Evolutionary conservation across 2,797 vertebrate species (phyloP).

Genomic region (Hyperoplus immaculatus): DNA sequence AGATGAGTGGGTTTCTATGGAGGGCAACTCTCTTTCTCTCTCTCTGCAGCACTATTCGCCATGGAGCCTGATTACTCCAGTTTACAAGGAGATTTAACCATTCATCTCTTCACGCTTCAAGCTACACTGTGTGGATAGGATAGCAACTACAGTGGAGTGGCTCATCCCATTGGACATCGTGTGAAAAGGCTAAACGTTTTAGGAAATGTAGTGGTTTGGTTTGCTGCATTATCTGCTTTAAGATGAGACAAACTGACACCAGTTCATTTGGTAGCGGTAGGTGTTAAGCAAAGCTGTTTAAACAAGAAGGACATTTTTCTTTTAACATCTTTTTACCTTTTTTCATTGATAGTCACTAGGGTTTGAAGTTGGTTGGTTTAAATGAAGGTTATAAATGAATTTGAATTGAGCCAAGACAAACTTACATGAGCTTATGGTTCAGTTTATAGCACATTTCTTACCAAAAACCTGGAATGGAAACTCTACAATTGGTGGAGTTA

Average conservation of each 20-base stretch:
- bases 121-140: constrained; percentile 19
- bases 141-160: constrained; percentile 27
- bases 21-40: constrained; percentile 51
- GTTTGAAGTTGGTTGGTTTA: too few species aligned
- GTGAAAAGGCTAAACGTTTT: constrained; percentile 11
- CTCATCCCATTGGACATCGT: constrained; percentile 31
- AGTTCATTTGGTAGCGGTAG: neutral
- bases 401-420: too few species aligned
- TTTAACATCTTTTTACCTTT: too few species aligned
- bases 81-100: constrained; percentile 72
- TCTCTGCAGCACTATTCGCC: constrained; percentile 53
- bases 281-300: neutral
- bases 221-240: constrained; percentile 16
- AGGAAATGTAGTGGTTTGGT: constrained; percentile 10
- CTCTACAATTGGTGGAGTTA: too few species aligned
- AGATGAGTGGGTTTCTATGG: constrained; percentile 67
- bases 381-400: too few species aligned
- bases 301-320: too few species aligned
- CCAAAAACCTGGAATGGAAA: too few species aligned
- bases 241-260: constrained; percentile 8
- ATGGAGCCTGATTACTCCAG: constrained; percentile 62
- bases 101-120: constrained; percentile 59
- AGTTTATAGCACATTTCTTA: too few species aligned
- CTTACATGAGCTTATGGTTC: too few species aligned
- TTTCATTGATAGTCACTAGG: too few species aligned